Evolutionary conservation across 2,797 vertebrate genomes (phyloP).

Genomic region (Coreius guichenoti): DNA sequence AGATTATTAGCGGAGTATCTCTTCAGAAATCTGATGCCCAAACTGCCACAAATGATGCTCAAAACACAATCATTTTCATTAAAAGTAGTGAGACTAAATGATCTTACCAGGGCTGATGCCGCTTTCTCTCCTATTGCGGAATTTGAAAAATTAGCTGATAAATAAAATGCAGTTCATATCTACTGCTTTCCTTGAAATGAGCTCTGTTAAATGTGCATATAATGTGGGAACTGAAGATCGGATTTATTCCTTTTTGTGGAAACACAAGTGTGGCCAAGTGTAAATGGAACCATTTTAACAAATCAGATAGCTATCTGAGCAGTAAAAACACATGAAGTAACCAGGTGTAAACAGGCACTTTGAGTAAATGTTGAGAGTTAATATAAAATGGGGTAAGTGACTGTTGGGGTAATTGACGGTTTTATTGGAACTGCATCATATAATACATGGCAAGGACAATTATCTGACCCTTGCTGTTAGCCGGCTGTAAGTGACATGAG

Average conservation of each 20-base stretch:
- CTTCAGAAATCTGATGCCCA: neutral
- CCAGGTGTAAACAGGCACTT: too few species aligned
- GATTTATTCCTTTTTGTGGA: neutral
- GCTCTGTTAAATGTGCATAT: neutral
- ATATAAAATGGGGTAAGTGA: neutral
- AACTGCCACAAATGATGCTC: neutral
- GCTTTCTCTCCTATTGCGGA: neutral
- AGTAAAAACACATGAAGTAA: neutral
- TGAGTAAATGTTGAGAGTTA: too few species aligned
- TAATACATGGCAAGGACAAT: neutral
- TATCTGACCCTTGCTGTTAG: neutral
- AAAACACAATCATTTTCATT: neutral
- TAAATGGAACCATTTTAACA: neutral
- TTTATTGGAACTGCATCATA: neutral
- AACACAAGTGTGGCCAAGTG: neutral
- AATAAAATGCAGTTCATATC: neutral
- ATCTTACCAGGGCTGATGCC: neutral
- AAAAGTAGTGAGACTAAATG: neutral
- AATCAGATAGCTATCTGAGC: neutral
- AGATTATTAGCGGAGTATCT: neutral
- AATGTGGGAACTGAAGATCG: neutral
- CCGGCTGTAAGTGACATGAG: neutral
- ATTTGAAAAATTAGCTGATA: neutral
- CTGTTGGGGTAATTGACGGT: neutral
- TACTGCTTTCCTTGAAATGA: neutral